Evolutionary conservation across 2,797 vertebrate species (phyloP).

Genomic region (Cottoperca gobio): DNA sequence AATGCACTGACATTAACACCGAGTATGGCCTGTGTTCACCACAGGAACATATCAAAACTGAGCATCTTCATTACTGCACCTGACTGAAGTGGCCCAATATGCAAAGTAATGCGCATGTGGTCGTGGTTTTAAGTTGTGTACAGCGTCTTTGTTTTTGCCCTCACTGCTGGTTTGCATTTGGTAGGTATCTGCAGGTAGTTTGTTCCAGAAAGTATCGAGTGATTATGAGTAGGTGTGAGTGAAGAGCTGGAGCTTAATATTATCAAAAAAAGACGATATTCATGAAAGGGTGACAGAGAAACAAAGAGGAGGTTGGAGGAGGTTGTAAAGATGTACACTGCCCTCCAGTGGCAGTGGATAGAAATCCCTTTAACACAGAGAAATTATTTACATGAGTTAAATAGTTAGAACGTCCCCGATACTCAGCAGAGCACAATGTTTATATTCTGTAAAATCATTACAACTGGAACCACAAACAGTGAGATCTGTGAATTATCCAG

Average conservation of each 20-base stretch:
- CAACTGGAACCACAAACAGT: background rate
- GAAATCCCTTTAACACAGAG: background rate
- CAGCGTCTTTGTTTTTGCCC: background rate
- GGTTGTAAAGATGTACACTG: slow-evolving; percentile 60
- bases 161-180: slow-evolving; percentile 22
- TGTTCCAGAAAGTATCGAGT: slow-evolving; percentile 14
- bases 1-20: background rate
- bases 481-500: background rate
- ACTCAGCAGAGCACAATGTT: background rate
- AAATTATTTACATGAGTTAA: background rate
- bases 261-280: slow-evolving; percentile 30
- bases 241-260: slow-evolving; percentile 22
- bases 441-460: background rate
- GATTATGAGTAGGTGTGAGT: slow-evolving; percentile 7
- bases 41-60: background rate
- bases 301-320: background rate
- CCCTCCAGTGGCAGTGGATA: slow-evolving; percentile 67
- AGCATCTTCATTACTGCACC: slow-evolving; percentile 13
- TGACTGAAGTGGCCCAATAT: slow-evolving; percentile 1
- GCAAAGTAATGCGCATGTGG: slow-evolving; percentile 5
- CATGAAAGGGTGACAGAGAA: background rate
- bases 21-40: background rate
- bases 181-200: slow-evolving; percentile 11
- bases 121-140: background rate
- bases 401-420: background rate